Evolutionary conservation across 2,888 invertebrate genomes (phyloP), one percentile per base, ranked within the genome.

Genomic region (Catocala sponsa): DNA sequence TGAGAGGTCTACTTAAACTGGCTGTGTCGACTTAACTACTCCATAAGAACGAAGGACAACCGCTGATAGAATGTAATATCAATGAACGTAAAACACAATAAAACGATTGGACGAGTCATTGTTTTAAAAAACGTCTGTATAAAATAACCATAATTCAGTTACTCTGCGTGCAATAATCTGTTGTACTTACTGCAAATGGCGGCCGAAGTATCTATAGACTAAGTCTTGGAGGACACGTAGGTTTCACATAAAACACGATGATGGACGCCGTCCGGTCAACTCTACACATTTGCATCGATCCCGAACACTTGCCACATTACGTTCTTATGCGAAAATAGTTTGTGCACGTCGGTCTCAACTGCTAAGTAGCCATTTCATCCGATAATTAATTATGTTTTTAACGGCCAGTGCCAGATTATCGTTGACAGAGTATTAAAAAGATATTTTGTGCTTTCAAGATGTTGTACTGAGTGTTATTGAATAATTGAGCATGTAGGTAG

Each of bases 231-330:
- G 35, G 52, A 66, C 61, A 55, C 63, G 54, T 65, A 65, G 66
- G 56, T 59, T 72, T 55, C 58, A 53, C 76, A 76, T 76, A 78
- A 78, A 76, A 66, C 68, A 76, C 25, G n/a, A 48, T 76, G 79
- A 78, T 76, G 62, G 47, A 76, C 63, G 49, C 44, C 73, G 63
- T 78, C 79, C 76, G 79, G 70, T 35, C 65, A 66, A 59, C 73
- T 62, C 52, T 53, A 54, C 52, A 63, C 63, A 64, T 75, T 78
- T 57, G 59, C 68, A 68, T 72, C 63, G 53, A 67, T 53, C 41
- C 57, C 43, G 12, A 52, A 12, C 25, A 55, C 68, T 60, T 55
- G 15, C 13, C 44, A 64, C 15, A 15, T 15, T 46, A 9, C 13
- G 9, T 56, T 52, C 4, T 59, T 12, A 52, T 48, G 12, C 50